Evolutionary conservation across 92 coral and sea anemone species (phyloP), one percentile per base, ranked within the genome.

Genomic region (Heteractis magnifica): DNA sequence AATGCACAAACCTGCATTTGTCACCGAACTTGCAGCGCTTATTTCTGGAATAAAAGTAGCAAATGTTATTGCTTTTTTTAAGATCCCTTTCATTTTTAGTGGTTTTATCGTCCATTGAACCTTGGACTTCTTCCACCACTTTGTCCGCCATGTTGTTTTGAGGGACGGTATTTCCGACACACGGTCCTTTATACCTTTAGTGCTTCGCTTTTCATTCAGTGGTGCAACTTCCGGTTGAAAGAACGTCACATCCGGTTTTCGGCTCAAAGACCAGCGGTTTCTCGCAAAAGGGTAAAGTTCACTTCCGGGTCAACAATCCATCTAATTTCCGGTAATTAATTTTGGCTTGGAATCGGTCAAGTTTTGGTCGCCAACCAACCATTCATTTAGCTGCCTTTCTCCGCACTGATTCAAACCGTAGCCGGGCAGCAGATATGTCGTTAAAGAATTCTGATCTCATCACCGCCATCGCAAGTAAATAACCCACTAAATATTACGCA

Each of bases 11-110:
- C 41, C 89, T 92, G 77, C 98, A 95, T 48, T 90, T 81, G 50
- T 91, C 91, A 50, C 92, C 97, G 80, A 88, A 95, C 76, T 80
- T 84, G 82, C 98, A 93, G n/a, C 91, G 88, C 15, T 49, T 83
- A 19, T 55, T 49, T 8, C 84, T 89, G 49, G 80, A 62, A 72
- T 91, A 91, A 86, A 89, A 95, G 49, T 89, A 81, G 87, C 98
- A 95, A 81, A 64, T 72, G 72, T 79, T 82, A 41, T 81, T 23
- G 6, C 23, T 56, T 62, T 59, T 26, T 15, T 79, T 72, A 21
- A 49, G 8, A 76, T 84, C 77, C 18, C 77, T 72, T 53, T 41
- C 20, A 0, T 77, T 77, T 51, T 19, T 44, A 19, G 72, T 4
- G 44, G 16, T 13, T 53, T 76, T 56, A 7, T 72, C 50, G 80